Evolutionary conservation across 2,113 vertebrate species (phyloP), one percentile per base, ranked within the genome.

Genomic region (Onychorhynchus coronatus): DNA sequence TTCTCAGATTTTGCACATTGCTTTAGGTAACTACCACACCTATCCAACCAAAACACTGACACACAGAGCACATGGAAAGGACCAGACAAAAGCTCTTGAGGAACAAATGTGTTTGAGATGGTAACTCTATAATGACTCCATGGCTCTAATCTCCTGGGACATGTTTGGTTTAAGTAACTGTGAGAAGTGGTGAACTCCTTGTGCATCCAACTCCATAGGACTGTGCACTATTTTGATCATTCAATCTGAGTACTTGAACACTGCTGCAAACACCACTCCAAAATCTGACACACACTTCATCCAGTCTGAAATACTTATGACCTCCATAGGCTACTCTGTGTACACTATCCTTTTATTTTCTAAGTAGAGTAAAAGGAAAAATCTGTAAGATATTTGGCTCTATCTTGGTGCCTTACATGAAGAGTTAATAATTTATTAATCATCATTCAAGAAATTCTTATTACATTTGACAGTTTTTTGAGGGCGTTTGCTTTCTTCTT

Each of bases 361-460:
- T n/a, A 71, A 70, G 55, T 30, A 89, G 56, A 90, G 35, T 63
- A 55, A 77, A 81, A 85, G 8, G 30, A 75, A 90, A 90, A 88
- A 46, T 6, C 62, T 85, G 35, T 39, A 39, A 80, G 35, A 41
- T 33, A 56, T 59, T 78, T 82, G 39, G n/a, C 74, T 88, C 49
- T 71, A 83, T 86, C 42, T 73, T 53, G 50, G n/a, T n/a, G 39
- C 31, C 61, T 75, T 46, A 87, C 33, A 72, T 78, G 55, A 91
- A 61, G 52, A 84, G 19, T 72, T 88, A 93, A 95, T 93, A 89
- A 97, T 92, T 91, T 78, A 96, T 92, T 95, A 86, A 93, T 63
- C 22, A 10, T 56, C 47, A 65, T 71, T 91, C 52, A 67, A 63
- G 42, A 78, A 96, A 95, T 58, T 35, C 49, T 78, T 92, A 78